Percentiles rank a stretch among this genome's conserved stretches.
Conservation (phyloP, 2,888 invertebrate genomes). For the Papilio elwesi region DNA sequence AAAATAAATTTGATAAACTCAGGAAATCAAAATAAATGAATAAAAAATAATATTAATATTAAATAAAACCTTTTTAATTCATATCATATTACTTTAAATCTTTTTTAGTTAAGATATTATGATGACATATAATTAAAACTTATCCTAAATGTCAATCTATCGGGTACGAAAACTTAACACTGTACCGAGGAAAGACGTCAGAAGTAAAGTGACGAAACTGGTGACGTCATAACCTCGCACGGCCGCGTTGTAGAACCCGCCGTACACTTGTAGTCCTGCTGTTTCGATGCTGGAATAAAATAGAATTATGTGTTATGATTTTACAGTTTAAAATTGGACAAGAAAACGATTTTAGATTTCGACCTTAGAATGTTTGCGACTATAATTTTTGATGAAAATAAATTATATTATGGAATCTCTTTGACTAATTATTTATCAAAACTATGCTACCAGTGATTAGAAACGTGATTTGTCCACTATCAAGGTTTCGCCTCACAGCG, state of each 20-base stretch:
- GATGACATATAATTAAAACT: constrained; percentile 5
- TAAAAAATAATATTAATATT: background rate
- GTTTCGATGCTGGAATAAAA: constrained; percentile 89
- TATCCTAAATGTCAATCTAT: constrained; percentile 44
- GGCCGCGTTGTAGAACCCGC: constrained; percentile 90
- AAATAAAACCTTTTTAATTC: background rate
- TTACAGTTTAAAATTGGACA: no score
- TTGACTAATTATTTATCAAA: no score
- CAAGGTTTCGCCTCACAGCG: no score
- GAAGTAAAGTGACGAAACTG: constrained; percentile 65
- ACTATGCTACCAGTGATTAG: no score
- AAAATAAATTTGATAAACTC: no score
- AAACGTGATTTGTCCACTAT: no score
- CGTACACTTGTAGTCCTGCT: constrained; percentile 92
- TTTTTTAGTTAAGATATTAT: background rate
- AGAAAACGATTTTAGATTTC: no score
- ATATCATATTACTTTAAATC: background rate
- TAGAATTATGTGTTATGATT: background rate
- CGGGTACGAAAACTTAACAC: constrained; percentile 58
- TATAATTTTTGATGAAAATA: no score
- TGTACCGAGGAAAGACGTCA: constrained; percentile 65
- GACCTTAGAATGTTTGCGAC: no score
- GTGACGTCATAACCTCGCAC: constrained; percentile 62
- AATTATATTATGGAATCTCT: no score
- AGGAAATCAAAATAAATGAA: background rate